Evolutionary conservation across 2,113 vertebrate genomes (phyloP).

Genomic region (Psittacus erithacus): DNA sequence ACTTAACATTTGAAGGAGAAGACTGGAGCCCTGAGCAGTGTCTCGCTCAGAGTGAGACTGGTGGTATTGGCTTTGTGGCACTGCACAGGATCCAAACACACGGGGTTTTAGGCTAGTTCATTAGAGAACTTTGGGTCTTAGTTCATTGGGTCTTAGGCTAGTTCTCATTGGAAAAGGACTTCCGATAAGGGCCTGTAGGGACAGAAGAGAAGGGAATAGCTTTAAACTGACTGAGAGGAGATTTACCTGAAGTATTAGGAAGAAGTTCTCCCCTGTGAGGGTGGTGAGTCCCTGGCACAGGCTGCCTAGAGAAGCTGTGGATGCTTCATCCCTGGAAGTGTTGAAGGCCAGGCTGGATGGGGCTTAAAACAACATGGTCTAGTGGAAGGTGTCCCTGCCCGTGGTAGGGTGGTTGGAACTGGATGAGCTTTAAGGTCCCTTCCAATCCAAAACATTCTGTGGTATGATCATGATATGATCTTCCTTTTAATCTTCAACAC

Average conservation of each 20-base stretch:
- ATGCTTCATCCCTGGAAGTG: background rate
- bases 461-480: background rate
- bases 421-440: background rate
- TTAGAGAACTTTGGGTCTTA: background rate
- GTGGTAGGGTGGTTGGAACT: background rate
- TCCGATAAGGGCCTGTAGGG: background rate
- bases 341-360: background rate
- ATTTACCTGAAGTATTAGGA: background rate
- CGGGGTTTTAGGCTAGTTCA: accelerated
- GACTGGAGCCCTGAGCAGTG: background rate
- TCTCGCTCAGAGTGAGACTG: accelerated
- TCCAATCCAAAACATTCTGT: background rate
- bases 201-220: background rate
- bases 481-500: background rate
- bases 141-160: background rate
- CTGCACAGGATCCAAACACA: accelerated
- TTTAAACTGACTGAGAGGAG: background rate
- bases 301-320: background rate
- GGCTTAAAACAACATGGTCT: background rate
- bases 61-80: accelerated
- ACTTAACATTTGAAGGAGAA: background rate
- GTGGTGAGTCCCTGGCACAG: background rate
- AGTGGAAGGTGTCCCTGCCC: background rate
- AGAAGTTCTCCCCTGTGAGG: background rate
- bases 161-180: background rate